These are phyloP conservation scores for Pediacus dermestoides DNA, from an alignment of 2,888 invertebrate genomes.

Conservation along the genomic window DNA sequence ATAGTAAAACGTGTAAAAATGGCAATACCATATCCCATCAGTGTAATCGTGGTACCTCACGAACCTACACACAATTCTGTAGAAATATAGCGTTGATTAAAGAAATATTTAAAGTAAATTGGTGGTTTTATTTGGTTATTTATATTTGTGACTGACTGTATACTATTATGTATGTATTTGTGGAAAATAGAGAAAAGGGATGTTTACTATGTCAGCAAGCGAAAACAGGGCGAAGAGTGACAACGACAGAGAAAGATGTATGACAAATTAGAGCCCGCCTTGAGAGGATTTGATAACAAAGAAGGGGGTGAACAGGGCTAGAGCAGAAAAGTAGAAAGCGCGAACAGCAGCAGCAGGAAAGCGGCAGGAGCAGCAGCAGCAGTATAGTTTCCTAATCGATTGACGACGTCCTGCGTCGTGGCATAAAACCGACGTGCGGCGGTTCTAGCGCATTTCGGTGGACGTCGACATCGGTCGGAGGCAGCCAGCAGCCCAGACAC, in stretches of 20 bases:
- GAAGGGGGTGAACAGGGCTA: no score
- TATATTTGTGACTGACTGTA: neutral
- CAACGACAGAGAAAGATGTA: no score
- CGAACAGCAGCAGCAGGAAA: no score
- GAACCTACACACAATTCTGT: slow-evolving; percentile 47
- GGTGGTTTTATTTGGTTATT: slow-evolving; percentile 14
- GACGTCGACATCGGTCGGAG: slow-evolving; percentile 36
- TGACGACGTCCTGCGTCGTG: slow-evolving; percentile 33
- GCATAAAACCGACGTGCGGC: slow-evolving; percentile 23
- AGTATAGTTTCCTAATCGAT: slow-evolving; percentile 32
- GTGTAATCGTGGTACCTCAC: slow-evolving; percentile 46
- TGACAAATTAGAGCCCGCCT: no score
- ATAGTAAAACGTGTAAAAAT: slow-evolving; percentile 50
- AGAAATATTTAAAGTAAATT: slow-evolving; percentile 47
- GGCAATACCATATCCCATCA: slow-evolving; percentile 51
- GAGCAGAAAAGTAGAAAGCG: no score
- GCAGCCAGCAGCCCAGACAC: slow-evolving; percentile 32
- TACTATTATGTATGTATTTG: neutral
- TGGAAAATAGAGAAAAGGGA: no score
- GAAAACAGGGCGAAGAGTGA: no score
- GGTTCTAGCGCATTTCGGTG: slow-evolving; percentile 27
- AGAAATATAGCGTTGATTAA: slow-evolving; percentile 51
- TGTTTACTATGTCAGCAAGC: no score
- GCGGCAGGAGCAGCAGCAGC: neutral
- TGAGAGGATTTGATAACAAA: no score